Percentiles rank a stretch among this genome's conserved stretches.
Conservation (phyloP, 2,113 vertebrate species). For the Mormoops blainvillei region DNA sequence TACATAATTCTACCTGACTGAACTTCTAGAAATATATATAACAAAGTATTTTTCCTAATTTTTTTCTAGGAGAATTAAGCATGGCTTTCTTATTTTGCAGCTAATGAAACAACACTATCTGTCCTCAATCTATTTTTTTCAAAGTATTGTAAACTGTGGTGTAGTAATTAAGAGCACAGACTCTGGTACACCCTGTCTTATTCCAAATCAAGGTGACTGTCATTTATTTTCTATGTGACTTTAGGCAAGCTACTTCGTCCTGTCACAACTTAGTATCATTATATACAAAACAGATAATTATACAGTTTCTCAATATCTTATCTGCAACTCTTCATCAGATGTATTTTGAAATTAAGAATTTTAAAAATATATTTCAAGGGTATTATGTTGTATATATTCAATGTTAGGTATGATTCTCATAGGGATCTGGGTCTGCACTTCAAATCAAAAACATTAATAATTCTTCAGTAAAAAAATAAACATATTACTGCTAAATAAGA, state of each 20-base stretch:
- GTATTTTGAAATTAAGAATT: neutral
- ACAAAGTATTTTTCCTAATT: neutral
- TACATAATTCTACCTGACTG: neutral
- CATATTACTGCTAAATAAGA: neutral
- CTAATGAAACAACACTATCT: neutral
- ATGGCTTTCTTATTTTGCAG: neutral
- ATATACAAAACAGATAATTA: neutral
- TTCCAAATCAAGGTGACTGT: neutral
- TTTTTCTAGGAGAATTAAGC: neutral
- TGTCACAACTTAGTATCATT: neutral
- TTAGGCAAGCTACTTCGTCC: neutral
- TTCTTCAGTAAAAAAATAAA: neutral
- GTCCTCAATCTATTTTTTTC: neutral
- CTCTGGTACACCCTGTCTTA: neutral
- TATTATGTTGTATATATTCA: rapidly evolving
- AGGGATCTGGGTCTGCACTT: rapidly evolving
- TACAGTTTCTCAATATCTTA: neutral
- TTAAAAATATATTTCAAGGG: neutral
- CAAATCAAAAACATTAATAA: neutral
- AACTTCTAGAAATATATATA: neutral
- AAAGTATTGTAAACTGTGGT: neutral
- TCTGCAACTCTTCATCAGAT: neutral
- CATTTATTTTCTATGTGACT: neutral
- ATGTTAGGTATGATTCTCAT: neutral
- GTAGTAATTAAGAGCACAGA: neutral